Percentiles rank a stretch among this genome's conserved stretches.
Evolutionary conservation across 2,797 vertebrate species (phyloP).

Genomic region (Eleutherodactylus coqui): DNA sequence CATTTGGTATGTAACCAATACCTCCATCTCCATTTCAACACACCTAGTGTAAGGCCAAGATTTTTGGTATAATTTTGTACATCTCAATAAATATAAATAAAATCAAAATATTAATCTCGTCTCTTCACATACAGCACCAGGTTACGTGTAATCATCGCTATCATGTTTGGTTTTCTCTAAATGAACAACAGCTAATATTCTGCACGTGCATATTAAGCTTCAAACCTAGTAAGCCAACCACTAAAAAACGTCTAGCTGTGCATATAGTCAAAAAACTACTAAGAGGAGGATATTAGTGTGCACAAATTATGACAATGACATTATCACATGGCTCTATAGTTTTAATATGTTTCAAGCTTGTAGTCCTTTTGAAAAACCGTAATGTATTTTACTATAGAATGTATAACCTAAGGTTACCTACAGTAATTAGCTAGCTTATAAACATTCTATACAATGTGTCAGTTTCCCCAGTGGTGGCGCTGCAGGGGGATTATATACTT

Average conservation of each 20-base stretch:
- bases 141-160: not conserved
- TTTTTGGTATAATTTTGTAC: conserved; percentile 1
- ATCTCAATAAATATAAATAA: not conserved
- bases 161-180: not conserved
- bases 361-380: not conserved
- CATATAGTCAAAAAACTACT: conserved; percentile 1
- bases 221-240: not conserved
- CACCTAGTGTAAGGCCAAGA: conserved; percentile 6
- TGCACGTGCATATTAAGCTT: not conserved
- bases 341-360: not conserved
- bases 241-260: not conserved
- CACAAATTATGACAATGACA: not conserved
- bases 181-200: not conserved
- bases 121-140: not conserved
- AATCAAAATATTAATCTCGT: not conserved
- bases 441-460: not conserved
- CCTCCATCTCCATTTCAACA: not conserved
- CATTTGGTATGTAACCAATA: conserved; percentile 18
- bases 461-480: not conserved
- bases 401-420: not conserved
- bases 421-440: not conserved
- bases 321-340: not conserved
- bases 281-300: not conserved
- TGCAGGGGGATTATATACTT: not conserved
- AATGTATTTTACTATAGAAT: not conserved